Evolutionary conservation across 1,140 invertebrate genomes (phyloP), one percentile per base, ranked within the genome.

Genomic region (Hestina assimilis): DNA sequence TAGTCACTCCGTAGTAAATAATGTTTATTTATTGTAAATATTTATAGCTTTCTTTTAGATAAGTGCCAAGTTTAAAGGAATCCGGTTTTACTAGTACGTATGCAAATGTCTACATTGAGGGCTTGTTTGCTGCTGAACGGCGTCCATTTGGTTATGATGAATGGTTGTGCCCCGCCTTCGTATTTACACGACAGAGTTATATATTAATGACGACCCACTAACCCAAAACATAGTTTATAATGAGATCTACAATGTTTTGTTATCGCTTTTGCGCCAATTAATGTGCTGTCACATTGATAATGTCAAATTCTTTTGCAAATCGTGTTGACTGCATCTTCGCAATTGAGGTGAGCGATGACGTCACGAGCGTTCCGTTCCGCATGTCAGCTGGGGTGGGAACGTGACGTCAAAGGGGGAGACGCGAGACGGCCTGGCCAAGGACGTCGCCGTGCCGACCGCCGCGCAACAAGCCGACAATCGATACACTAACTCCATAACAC

Each of bases 371-470:
- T 68, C 69, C 64, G 69, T 33, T 63, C 66, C 31, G 47, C 47
- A 73, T 77, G 71, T 72, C 70, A 73, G 64, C 58, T 57, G 66
- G 69, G 70, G 71, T 68, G 69, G 59, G 66, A 33, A 43, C 41
- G 72, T 83, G 82, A 85, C 82, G 79, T 85, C 73, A 85, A 59
- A 17, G 35, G 56, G 52, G 55, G 55, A 50, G 55, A 58, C 45
- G 33, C 53, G 71, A 78, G 77, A 74, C 81, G 68, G 71, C 69
- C 66, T 73, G 76, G 77, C 83, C 83, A 86, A 86, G 83, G 83
- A 78, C 83, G 83, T 86, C 80, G 69, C 79, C 77, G 61, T 71
- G 77, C 77, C 80, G 77, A 81, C 79, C 59, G 75, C 58, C 75
- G 67, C 79, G 73, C 75, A 80, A 83, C 82, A 82, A 67, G 72